Evolutionary conservation across 2,797 vertebrate species (phyloP).

Genomic region (Alcedo quadribrachys): DNA sequence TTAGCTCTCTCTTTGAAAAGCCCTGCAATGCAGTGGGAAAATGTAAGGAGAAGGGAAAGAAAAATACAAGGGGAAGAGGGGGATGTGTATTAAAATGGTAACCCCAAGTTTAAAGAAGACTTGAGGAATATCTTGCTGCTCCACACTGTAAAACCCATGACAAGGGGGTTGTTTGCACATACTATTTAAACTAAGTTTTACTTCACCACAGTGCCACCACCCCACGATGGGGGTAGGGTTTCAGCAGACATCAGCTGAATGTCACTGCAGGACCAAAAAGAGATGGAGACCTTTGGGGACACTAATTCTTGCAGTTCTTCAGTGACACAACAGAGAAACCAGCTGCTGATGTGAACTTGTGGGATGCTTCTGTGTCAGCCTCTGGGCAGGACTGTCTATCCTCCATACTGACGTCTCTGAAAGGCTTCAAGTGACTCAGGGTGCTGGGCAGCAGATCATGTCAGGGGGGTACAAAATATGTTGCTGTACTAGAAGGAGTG

Average conservation of each 20-base stretch:
- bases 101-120: background rate
- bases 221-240: accelerated
- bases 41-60: background rate
- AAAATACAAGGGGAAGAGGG: background rate
- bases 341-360: background rate
- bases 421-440: accelerated
- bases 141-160: background rate
- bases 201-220: accelerated
- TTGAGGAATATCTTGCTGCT: background rate
- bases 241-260: background rate
- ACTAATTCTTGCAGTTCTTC: background rate
- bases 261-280: background rate
- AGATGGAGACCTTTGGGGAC: background rate
- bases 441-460: background rate
- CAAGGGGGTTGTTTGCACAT: background rate
- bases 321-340: background rate
- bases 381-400: background rate
- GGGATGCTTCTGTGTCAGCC: background rate
- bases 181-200: background rate
- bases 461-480: background rate
- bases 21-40: background rate
- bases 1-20: background rate
- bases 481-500: background rate
- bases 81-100: background rate
- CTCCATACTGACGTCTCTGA: background rate